Percentiles rank a stretch among this genome's conserved stretches.
Conservation (phyloP, 2,888 invertebrate genomes). For the Halictus quadricinctus region DNA sequence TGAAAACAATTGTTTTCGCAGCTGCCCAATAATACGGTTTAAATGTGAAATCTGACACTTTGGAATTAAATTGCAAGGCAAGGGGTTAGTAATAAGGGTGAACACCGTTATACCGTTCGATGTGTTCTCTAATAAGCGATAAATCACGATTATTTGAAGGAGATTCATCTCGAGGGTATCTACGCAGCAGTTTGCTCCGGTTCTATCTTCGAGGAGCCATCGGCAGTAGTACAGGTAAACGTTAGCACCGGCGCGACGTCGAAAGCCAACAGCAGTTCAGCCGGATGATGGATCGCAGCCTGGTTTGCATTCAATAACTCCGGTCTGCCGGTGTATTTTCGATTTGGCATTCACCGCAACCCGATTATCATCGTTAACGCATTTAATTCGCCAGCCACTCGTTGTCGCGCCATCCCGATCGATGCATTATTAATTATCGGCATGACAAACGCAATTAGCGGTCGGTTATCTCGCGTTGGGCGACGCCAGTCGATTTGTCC, state of each 20-base stretch:
- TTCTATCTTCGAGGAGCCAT: neutral
- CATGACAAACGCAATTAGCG: conserved; percentile 70
- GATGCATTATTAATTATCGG: conserved; percentile 72
- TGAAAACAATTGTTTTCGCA: too few species aligned
- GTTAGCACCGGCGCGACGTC: conserved; percentile 50
- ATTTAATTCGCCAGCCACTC: conserved; percentile 69
- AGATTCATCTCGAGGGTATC: neutral
- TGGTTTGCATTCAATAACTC: conserved; percentile 71
- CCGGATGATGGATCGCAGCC: conserved; percentile 68
- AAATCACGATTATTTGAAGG: neutral
- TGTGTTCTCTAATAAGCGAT: neutral
- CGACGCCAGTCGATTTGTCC: conserved; percentile 48
- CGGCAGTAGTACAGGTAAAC: conserved; percentile 43
- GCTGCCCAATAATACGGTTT: too few species aligned
- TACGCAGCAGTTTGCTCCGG: neutral
- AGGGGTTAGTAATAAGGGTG: neutral
- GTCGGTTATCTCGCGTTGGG: conserved; percentile 48
- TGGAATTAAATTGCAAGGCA: neutral
- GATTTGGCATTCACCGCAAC: conserved; percentile 71
- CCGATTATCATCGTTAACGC: conserved; percentile 71
- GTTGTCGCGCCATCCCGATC: conserved; percentile 57
- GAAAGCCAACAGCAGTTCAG: conserved; percentile 57
- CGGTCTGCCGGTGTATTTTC: conserved; percentile 67
- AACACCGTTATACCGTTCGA: neutral
- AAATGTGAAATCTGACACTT: neutral